Evolutionary conservation across 2,797 vertebrate genomes (phyloP), one percentile per base, ranked within the genome.

Genomic region (Neosilurus mollespiculum): DNA sequence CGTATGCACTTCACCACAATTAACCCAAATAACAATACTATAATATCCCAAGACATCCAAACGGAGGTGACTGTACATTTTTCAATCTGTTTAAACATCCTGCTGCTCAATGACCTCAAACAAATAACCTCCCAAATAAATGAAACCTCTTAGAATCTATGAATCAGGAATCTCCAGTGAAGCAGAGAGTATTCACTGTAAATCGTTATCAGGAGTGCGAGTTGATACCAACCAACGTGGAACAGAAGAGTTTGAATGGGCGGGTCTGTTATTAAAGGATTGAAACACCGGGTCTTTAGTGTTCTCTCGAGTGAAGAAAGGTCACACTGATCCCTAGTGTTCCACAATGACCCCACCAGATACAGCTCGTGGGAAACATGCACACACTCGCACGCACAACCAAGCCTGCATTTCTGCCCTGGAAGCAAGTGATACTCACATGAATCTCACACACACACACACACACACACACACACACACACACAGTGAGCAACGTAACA

Each of bases 301-400:
- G 24, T 70, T 84, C 65, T 77, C 59, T 18, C 62, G 22, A 62
- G 65, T 61, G 56, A 56, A 61, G 1, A n/a, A 64, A 85, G 80
- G 73, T 78, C 66, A 24, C 80, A 53, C 0, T 22, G 51, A 51
- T 58, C 71, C n/a, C 30, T 43, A 30, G 16, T 80, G 75, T n/a
- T n/a, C n/a, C n/a, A n/a, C n/a, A n/a, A n/a, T n/a, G 81, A 86
- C 76, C 66, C 59, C 30, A n/a, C 20, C 62, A 81, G 56, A 84
- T 70, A 37, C 24, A 80, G 12, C 51, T 82, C 81, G 66, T 75
- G 80, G 51, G 80, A 84, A 84, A 73, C 49, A 73, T 22, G n/a
- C 14, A 56, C 37, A 81, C 5, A 71, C 3, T 76, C 4, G 67
- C 30, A 81, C 54, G 2, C 51, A 71, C 26, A 61, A 15, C 8